A percentile compares a stretch with the other conserved stretches of the same genome.
Conservation (phyloP, 2,113 vertebrate genomes). For the Eira barbara region DNA sequence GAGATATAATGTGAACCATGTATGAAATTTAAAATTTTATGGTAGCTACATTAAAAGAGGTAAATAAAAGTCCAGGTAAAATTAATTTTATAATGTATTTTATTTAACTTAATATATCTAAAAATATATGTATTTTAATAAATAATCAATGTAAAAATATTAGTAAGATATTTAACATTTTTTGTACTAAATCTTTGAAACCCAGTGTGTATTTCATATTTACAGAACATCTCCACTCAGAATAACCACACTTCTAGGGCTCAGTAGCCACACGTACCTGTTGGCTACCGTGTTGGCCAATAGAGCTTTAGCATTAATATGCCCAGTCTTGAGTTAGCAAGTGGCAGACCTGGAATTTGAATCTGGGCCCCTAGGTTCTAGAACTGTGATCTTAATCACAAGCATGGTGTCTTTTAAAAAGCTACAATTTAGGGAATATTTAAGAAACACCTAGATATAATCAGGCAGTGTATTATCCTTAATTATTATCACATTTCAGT, state of each 20-base stretch:
- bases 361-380: not conserved
- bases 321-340: not conserved
- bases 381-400: not conserved
- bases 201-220: not conserved
- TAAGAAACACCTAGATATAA: constrained; percentile 11
- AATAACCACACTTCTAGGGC: not conserved
- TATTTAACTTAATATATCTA: not conserved
- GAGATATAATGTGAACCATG: not conserved
- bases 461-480: not conserved
- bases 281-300: not conserved
- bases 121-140: not conserved
- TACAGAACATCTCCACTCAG: not conserved
- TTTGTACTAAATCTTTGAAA: not conserved
- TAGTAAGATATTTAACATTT: not conserved
- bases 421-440: not conserved
- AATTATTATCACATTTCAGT: not conserved
- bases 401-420: not conserved
- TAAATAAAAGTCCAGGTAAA: not conserved
- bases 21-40: not conserved
- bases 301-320: not conserved
- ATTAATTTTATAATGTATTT: not conserved
- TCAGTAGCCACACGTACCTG: not conserved
- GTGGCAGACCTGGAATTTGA: not conserved
- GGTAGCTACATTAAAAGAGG: not conserved
- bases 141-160: not conserved